Base-by-base conservation (phyloP, 2,888 invertebrate species). In the Hydroisotoma schaefferi region DNA sequence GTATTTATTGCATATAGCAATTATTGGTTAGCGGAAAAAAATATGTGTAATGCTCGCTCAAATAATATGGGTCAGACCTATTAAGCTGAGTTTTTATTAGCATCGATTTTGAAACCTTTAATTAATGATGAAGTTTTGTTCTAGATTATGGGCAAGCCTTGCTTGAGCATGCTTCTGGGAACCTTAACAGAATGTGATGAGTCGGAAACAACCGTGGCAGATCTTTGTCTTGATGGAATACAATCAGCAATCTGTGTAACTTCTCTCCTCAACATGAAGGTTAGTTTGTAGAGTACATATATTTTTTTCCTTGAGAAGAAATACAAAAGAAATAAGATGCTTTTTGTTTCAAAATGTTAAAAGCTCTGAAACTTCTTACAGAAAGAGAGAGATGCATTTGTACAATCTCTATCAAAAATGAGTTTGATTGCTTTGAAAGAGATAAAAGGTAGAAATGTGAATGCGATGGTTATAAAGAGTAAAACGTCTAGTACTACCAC, bases 221-320 rank as follows among this genome's bases (percentile, higher is more conserved):
- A 65, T 38, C 44, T 61, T 44, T 65, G 68, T 46, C 59, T 68
- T 37, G 57, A 59, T 29, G 68, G 65, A 29, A 60, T 68, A 40
- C 63, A 61, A 22, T 52, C 49, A 43, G 61, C 58, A 26, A 65
- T 68, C 53, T 60, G 53, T 28, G 55, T 65, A 18, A 61, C 63
- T 15, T 65, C 65, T 23, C 61, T 62, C 46, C 52, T 61, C 10
- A 56, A 57, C 43, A 40, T 68, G 23, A 61, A 65, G 55, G 65
- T 68, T 52, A 62, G 47, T n/a, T n/a, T n/a, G n/a, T n/a, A n/a
- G n/a, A 18, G 20, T 18, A n/a, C n/a, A n/a, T n/a, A n/a, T n/a
- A n/a, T n/a, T n/a, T n/a, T n/a, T n/a, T n/a, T n/a, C n/a, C n/a
- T n/a, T n/a, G n/a, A n/a, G n/a, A n/a, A n/a, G n/a, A n/a, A n/a